Evolutionary conservation across 1,140 invertebrate genomes (phyloP).

Genomic region (Scaptomyza graminum): DNA sequence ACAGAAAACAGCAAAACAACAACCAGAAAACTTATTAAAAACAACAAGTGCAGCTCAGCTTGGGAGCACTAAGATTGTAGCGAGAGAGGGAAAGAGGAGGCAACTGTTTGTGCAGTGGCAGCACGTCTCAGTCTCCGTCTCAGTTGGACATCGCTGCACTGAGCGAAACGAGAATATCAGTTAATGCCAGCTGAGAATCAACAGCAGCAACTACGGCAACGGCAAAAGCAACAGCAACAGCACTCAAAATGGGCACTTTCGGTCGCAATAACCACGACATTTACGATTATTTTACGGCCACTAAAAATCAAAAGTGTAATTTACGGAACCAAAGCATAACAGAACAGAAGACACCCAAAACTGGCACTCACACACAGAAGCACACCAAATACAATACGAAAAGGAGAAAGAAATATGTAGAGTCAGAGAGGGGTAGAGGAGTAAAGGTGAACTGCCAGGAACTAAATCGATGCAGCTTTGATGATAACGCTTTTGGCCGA

Average conservation of each 20-base stretch:
- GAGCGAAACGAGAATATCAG: conserved; percentile 77
- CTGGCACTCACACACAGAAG: conserved; percentile 41
- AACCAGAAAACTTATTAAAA: conserved; percentile 80
- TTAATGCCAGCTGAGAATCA: conserved; percentile 58
- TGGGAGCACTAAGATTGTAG: conserved; percentile 1
- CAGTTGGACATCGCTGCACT: conserved; percentile 59
- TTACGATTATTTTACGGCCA: conserved; percentile 84
- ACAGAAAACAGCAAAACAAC: conserved; percentile 9
- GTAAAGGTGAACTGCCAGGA: conserved; percentile 4
- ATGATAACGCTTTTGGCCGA: conserved; percentile 4
- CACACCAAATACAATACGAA: background rate
- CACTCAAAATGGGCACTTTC: conserved; percentile 82
- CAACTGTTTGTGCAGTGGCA: conserved; percentile 71
- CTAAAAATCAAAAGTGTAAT: conserved; percentile 84
- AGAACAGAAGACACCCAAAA: conserved; percentile 56
- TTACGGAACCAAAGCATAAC: conserved; percentile 78
- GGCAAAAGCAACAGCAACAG: background rate
- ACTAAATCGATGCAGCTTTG: conserved; percentile 45
- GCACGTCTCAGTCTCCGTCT: conserved; percentile 55
- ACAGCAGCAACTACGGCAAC: conserved; percentile 14
- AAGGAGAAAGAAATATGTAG: too few species aligned
- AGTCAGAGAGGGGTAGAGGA: too few species aligned
- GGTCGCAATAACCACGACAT: conserved; percentile 83
- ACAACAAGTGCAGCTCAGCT: conserved; percentile 76
- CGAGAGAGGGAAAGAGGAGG: background rate